These are phyloP conservation scores for Helostoma temminkii DNA, from an alignment of 2,797 vertebrate genomes.

Conservation along the genomic window DNA sequence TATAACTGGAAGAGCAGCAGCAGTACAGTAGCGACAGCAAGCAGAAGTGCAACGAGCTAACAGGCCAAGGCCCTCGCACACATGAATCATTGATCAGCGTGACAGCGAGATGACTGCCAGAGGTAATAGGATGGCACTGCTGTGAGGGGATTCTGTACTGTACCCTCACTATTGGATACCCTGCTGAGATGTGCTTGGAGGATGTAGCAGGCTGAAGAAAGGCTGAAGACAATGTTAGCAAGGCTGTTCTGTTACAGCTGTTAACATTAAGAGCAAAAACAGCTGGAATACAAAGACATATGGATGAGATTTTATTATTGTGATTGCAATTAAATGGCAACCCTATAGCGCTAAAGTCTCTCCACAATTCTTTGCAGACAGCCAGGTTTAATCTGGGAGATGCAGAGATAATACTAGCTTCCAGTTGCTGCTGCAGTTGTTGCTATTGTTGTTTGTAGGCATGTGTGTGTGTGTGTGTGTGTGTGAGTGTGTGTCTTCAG, in stretches of 20 bases:
- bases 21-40: slow-evolving; percentile 45
- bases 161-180: slow-evolving; percentile 62
- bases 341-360: slow-evolving; percentile 25
- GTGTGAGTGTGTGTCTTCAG: slow-evolving; percentile 52
- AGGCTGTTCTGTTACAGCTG: slow-evolving; percentile 15
- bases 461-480: slow-evolving; percentile 24
- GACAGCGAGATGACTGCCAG: slow-evolving; percentile 81
- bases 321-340: slow-evolving; percentile 24
- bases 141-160: slow-evolving; percentile 61
- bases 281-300: slow-evolving; percentile 31
- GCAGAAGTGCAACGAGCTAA: slow-evolving; percentile 72
- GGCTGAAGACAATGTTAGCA: slow-evolving; percentile 31
- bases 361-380: slow-evolving; percentile 10
- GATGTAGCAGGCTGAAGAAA: slow-evolving; percentile 54
- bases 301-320: slow-evolving; percentile 17
- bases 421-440: slow-evolving; percentile 39
- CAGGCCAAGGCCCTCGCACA: slow-evolving; percentile 64
- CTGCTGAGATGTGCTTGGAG: slow-evolving; percentile 57
- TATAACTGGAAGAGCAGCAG: slow-evolving; percentile 60
- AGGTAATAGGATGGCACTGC: slow-evolving; percentile 76
- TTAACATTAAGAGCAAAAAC: slow-evolving; percentile 18
- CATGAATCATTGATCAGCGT: slow-evolving; percentile 83
- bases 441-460: slow-evolving; percentile 58
- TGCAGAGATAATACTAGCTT: slow-evolving; percentile 38
- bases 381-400: slow-evolving; percentile 28